These are phyloP conservation scores for Philonicus albiceps DNA, from an alignment of 2,888 invertebrate genomes.

Conservation along the genomic window DNA sequence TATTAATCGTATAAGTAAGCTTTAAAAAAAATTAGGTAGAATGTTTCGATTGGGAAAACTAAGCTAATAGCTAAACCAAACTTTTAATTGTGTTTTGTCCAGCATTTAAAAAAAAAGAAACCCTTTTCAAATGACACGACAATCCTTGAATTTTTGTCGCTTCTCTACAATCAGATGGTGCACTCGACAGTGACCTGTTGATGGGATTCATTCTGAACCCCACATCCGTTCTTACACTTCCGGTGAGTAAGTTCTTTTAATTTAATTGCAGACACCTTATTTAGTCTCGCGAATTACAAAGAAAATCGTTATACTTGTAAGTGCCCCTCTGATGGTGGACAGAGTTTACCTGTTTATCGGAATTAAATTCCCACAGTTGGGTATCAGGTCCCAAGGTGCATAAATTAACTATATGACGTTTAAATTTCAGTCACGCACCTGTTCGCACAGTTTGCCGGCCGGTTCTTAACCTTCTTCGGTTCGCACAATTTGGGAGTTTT, in stretches of 20 bases:
- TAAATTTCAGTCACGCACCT: conserved; percentile 39
- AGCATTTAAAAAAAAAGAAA: background rate
- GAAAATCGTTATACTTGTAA: background rate
- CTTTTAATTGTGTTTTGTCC: no score
- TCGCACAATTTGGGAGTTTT: background rate
- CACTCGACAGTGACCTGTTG: conserved; percentile 23
- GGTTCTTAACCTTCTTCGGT: conserved; percentile 1
- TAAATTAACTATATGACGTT: conserved; percentile 11
- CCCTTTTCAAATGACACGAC: background rate
- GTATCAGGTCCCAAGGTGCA: background rate
- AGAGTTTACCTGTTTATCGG: background rate
- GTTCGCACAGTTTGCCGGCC: background rate
- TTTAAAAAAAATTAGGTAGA: no score
- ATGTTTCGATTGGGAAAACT: no score
- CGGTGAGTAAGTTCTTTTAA: background rate
- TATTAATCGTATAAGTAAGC: no score
- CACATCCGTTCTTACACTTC: background rate
- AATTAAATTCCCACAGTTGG: conserved; percentile 23
- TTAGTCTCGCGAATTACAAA: background rate
- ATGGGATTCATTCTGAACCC: background rate
- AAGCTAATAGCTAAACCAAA: no score
- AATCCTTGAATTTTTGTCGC: background rate
- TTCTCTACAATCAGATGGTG: background rate
- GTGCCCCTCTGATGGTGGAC: background rate
- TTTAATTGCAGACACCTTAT: background rate